A percentile compares a stretch with the other conserved stretches of the same genome.
Conservation (phyloP, 1,140 invertebrate species). For the Amphibalanus amphitrite region DNA sequence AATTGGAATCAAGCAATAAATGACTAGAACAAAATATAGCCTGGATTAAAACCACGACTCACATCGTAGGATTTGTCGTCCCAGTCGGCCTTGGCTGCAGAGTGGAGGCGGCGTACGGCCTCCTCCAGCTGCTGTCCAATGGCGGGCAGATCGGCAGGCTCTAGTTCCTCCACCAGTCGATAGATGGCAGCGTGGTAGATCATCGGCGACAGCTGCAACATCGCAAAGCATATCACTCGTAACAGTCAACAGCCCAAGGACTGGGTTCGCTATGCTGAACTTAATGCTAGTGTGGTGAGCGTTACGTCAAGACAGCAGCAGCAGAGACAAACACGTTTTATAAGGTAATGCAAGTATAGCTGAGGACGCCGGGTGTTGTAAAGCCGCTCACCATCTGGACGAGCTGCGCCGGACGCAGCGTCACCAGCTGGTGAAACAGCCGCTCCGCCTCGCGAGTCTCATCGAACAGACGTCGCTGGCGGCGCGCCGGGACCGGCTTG, state of each 20-base stretch:
- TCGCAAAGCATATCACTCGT: no score
- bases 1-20: no score
- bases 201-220: slow-evolving; percentile 48
- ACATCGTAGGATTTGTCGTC: not conserved
- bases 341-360: no score
- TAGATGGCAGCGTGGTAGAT: slow-evolving; percentile 43
- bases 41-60: no score
- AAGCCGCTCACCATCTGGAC: slow-evolving; percentile 47
- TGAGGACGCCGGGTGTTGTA: no score
- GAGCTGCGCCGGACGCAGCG: slow-evolving; percentile 23
- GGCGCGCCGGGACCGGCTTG: slow-evolving; percentile 61
- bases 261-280: no score
- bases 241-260: no score
- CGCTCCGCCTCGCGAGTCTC: slow-evolving; percentile 91
- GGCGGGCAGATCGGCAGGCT: not conserved
- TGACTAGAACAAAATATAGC: no score
- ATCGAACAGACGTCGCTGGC: slow-evolving; percentile 85
- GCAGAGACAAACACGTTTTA: no score
- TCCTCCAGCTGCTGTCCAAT: not conserved
- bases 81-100: not conserved
- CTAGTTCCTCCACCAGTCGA: slow-evolving; percentile 31
- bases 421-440: slow-evolving; percentile 66
- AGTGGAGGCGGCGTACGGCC: not conserved
- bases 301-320: no score
- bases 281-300: no score